Conservation (phyloP, 2,797 vertebrate species). For the Nothura maculosa region DNA sequence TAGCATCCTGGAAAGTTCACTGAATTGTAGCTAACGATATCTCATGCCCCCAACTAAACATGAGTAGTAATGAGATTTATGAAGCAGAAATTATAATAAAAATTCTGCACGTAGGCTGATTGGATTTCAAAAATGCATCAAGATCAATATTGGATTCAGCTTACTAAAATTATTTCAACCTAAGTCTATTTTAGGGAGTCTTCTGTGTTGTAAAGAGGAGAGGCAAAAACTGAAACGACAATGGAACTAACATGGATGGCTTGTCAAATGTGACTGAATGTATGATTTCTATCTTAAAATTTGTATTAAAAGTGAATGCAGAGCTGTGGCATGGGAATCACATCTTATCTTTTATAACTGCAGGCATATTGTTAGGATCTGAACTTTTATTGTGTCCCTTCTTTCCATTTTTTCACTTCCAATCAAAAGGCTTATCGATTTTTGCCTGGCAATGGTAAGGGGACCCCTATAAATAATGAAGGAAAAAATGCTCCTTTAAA, state of each 20-base stretch:
- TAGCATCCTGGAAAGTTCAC: constrained; percentile 3
- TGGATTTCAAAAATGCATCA: constrained; percentile 27
- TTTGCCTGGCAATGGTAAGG: neutral
- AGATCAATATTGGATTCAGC: neutral
- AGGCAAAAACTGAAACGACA: neutral
- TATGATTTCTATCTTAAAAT: constrained; percentile 6
- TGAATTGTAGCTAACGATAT: constrained; percentile 24
- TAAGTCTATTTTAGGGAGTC: neutral
- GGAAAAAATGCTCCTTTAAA: neutral
- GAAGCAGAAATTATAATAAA: constrained; percentile 39
- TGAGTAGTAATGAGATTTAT: neutral
- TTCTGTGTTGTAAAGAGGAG: neutral
- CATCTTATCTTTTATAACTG: constrained; percentile 38
- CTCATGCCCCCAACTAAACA: neutral
- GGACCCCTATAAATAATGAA: constrained; percentile 40
- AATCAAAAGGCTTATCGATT: constrained; percentile 62
- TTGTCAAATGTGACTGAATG: constrained; percentile 33
- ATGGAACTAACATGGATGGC: neutral
- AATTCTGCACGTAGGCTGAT: constrained; percentile 1
- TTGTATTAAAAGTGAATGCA: neutral
- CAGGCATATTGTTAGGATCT: neutral
- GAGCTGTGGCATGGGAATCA: constrained; percentile 3
- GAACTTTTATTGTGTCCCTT: neutral
- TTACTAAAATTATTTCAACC: constrained; percentile 49
- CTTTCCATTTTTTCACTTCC: constrained; percentile 28